A percentile compares a stretch with the other conserved stretches of the same genome.
Conservation (phyloP, 2,888 invertebrate genomes). For the Ecliptopera silaceata region DNA sequence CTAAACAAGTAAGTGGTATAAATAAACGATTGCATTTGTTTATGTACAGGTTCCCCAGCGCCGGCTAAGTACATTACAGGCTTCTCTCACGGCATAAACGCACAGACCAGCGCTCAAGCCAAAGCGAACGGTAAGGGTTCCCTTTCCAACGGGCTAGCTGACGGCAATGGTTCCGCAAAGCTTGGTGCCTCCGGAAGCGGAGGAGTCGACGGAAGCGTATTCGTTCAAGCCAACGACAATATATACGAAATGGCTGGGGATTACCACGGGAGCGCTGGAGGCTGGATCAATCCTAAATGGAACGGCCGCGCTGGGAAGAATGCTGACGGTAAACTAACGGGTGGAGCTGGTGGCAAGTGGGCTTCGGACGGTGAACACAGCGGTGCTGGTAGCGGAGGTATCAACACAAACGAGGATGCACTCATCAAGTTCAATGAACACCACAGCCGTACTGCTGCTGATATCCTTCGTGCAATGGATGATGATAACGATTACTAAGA, state of each 20-base stretch:
- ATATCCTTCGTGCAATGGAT: background rate
- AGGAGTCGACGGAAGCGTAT: background rate
- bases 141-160: background rate
- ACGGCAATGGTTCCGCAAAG: background rate
- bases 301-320: background rate
- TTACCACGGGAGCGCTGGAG: background rate
- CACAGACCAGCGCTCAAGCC: background rate
- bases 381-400: background rate
- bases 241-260: background rate
- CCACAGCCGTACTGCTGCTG: background rate
- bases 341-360: background rate
- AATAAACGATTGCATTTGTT: background rate
- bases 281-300: background rate
- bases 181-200: background rate
- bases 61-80: background rate
- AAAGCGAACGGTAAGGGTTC: background rate
- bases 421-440: background rate
- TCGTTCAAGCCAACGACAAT: background rate
- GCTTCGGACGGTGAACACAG: background rate
- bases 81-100: background rate
- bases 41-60: background rate
- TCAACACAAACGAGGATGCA: background rate
- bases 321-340: background rate
- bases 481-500: background rate
- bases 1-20: too few species aligned